Evolutionary conservation across 2,888 invertebrate species (phyloP), one percentile per base, ranked within the genome.

Genomic region (Erebia aethiops): DNA sequence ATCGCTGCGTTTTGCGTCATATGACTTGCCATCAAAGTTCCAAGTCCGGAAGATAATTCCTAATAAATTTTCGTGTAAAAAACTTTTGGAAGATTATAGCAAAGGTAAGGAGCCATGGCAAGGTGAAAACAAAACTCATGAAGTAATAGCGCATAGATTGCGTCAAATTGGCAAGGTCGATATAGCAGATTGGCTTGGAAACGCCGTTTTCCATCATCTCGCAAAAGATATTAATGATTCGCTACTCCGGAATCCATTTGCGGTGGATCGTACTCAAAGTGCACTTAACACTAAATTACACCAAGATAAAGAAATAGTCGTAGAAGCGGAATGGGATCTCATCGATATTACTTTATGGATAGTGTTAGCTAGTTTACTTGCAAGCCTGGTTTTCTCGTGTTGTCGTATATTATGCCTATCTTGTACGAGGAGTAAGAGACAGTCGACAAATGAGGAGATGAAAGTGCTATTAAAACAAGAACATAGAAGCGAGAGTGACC

Each of bases 121-220:
- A 83, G 95, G 95, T 2, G 88, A 83, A 77, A 94, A 94, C 0
- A 93, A 94, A 80, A 94, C 94, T 4, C 95, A 96, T 75, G 94
- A 94, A 77, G 79, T 89, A 14, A 77, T 96, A 13, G 90, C 89
- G 62, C 93, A 90, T 58, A 90, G 95, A 76, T 83, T 96, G 35
- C 89, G 94, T 8, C 95, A 95, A 82, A 86, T 96, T 70, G 94
- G 93, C 26, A 94, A 93, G 76, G 73, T 75, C 0, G 94, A 95
- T 74, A 81, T 96, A 66, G 95, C 95, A 0, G 92, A 95, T 76
- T 95, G 95, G 95, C 80, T 96, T 0, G 94, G 95, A 10, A 90
- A 85, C 72, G 91, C 93, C 0, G 93, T 94, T 1, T 95, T 95
- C 79, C 87, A 91, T 56, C 88, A 94, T 75, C 81, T 95, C 43